Evolutionary conservation across 2,888 invertebrate species (phyloP).

Genomic region (Cantharis nigra): DNA sequence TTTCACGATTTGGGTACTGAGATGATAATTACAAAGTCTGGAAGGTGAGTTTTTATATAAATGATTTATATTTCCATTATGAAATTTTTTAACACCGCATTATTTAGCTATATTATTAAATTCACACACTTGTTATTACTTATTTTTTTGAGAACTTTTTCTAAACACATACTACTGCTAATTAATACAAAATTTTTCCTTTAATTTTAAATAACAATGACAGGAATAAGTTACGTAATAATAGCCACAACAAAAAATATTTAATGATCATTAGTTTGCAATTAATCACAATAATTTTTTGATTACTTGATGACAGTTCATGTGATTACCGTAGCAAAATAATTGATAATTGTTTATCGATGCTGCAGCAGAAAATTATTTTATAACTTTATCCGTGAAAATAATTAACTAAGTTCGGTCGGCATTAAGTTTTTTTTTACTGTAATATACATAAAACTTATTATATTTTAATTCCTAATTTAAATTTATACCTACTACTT

Average conservation of each 20-base stretch:
- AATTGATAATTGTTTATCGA: neutral
- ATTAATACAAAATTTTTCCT: neutral
- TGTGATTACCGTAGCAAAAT: neutral
- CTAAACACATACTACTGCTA: neutral
- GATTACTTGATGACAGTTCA: neutral
- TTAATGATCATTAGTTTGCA: neutral
- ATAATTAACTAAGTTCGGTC: conserved; percentile 7
- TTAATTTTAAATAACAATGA: neutral
- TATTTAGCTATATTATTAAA: neutral
- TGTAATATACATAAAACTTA: neutral
- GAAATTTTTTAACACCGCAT: neutral
- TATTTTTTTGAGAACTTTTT: neutral
- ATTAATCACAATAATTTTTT: neutral
- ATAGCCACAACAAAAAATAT: neutral
- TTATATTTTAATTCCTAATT: conserved; percentile 14
- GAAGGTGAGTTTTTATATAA: conserved; percentile 62
- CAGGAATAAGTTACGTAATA: neutral
- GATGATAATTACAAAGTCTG: conserved; percentile 86
- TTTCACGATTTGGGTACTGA: conserved; percentile 79
- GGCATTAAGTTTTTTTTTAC: neutral
- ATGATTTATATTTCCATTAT: neutral
- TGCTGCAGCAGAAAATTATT: neutral
- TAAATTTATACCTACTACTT: conserved; percentile 2
- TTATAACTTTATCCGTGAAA: neutral
- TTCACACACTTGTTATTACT: neutral